Conservation (phyloP, 2,113 vertebrate genomes). For the Psilopsiagon aurifrons region DNA sequence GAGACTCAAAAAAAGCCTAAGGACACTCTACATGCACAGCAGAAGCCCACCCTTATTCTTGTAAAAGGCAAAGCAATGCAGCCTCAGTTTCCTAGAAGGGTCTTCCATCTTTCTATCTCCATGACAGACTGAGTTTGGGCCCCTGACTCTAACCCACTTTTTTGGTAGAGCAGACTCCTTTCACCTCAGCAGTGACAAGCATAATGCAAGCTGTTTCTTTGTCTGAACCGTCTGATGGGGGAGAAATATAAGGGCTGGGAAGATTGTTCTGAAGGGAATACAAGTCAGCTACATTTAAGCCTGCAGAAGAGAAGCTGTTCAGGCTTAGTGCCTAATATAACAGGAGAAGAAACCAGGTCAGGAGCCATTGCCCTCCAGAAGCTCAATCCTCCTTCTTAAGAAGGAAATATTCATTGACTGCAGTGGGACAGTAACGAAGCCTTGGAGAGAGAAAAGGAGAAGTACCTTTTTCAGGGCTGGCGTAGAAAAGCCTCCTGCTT, state of each 20-base stretch:
- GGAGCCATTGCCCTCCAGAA: slow-evolving; percentile 36
- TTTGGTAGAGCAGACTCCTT: neutral
- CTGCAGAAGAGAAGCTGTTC: slow-evolving; percentile 26
- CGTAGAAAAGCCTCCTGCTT: slow-evolving; percentile 13
- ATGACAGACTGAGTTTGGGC: neutral
- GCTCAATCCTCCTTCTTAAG: slow-evolving; percentile 2
- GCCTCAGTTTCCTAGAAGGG: neutral
- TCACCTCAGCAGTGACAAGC: neutral
- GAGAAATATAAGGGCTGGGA: slow-evolving; percentile 5
- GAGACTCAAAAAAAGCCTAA: neutral
- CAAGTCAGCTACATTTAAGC: slow-evolving; percentile 12
- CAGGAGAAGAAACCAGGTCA: slow-evolving; percentile 26
- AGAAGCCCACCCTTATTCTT: neutral
- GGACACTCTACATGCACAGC: neutral
- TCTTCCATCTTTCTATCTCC: neutral
- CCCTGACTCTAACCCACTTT: neutral
- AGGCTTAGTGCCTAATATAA: slow-evolving; percentile 53
- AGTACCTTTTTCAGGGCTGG: neutral
- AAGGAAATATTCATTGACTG: slow-evolving; percentile 44
- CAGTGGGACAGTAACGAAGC: neutral
- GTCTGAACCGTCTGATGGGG: neutral
- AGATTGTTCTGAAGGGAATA: slow-evolving; percentile 40
- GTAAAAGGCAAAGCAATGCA: neutral
- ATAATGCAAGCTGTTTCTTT: neutral
- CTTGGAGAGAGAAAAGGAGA: neutral